Base-by-base conservation (phyloP, 30 jellyfish, hydroid and myxozoan species). In the Cassiopea andromeda region DNA sequence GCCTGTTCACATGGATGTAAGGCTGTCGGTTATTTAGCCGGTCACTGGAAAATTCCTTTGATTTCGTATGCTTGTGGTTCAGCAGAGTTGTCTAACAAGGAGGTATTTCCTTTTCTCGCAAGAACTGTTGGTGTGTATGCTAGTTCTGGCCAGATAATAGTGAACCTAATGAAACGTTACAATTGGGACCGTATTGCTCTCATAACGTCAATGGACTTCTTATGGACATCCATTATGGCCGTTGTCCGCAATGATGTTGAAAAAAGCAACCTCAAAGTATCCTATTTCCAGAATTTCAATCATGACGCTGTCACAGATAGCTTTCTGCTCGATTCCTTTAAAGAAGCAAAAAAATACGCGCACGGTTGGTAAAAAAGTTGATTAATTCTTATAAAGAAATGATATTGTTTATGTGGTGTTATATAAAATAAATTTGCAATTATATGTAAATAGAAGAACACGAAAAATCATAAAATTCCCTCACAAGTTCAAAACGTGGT, bases 1-100 rank as follows among this genome's bases (percentile, higher is more conserved):
- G 98, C 98, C 15, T 93, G 98, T 76, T 76, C 93, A 15, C 97
- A 89, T 61, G 97, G 98, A 7, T 93, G 98, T 87, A 89, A 89
- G 85, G 86, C 89, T 38, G 97, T 89, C 72, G 95, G 95, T 2
- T 84, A 68, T 80, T 49, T 93, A 49, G 95, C 97, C 10, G 67
- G 80, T 1, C 97, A 93, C 83, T 93, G 97, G 97, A 93, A 93
- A 80, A 71, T 93, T 47, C 98, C 98, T 18, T 77, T 93, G 17
- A 83, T 93, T 59, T 93, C 98, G 48, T 93, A 93, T 90, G 97
- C 97, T 1, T 93, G 98, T 70, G 98, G 92, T 0, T 92, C 95
- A 0, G 92, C 59, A 43, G 90, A 82, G 64, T 84, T 93, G 68
- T 84, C 96, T 2, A 83, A 83, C 50, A 59, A 74, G 57, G 19